These are phyloP conservation scores for Psittacula cyanocephala DNA, from an alignment of 2,113 vertebrate genomes.

Conservation along the genomic window DNA sequence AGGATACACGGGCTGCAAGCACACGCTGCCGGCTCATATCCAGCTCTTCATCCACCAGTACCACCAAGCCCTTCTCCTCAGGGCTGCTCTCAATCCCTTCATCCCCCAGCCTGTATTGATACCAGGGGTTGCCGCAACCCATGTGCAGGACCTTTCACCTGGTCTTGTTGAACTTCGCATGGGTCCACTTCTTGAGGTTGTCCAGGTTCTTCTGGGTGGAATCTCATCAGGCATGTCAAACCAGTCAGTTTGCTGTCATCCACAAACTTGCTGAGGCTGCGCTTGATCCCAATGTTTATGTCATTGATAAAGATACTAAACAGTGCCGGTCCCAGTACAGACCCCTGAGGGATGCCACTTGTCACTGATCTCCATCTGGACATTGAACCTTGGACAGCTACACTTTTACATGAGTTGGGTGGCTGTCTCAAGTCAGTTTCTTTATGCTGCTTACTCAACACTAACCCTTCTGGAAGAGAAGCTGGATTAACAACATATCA, in stretches of 20 bases:
- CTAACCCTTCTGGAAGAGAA: not conserved
- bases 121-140: not conserved
- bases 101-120: not conserved
- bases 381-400: not conserved
- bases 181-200: not conserved
- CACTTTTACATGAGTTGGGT: not conserved
- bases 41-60: not conserved
- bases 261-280: not conserved
- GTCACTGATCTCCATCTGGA: not conserved
- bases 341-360: not conserved
- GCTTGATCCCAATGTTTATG: not conserved
- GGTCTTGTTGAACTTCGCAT: not conserved
- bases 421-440: not conserved
- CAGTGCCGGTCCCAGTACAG: not conserved
- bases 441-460: not conserved
- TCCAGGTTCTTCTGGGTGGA: not conserved
- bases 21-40: not conserved
- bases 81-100: not conserved
- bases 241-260: not conserved
- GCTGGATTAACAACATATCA: not conserved
- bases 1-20: not conserved
- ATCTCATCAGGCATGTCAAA: not conserved
- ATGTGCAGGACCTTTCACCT: not conserved
- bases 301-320: not conserved
- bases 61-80: not conserved